Evolutionary conservation across 2,797 vertebrate species (phyloP).

Genomic region (Alouatta caraya): DNA sequence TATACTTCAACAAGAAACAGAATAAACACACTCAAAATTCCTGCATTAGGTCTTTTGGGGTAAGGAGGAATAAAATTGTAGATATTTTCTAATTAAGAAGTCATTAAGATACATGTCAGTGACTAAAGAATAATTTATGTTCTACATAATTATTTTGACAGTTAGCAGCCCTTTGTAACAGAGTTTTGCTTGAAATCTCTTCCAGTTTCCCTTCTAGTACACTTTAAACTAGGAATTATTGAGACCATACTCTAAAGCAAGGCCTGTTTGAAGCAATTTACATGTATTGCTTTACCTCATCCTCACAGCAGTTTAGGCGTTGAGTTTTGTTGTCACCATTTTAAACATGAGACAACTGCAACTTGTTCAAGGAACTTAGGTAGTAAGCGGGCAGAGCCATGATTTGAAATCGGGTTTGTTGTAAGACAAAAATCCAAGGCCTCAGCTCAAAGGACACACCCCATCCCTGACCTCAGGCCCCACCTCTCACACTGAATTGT

Average conservation of each 20-base stretch:
- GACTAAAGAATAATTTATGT: not conserved
- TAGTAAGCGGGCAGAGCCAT: not conserved
- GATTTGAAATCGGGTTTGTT: slow-evolving; percentile 28
- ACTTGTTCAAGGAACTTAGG: not conserved
- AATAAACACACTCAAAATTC: not conserved
- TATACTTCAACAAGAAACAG: not conserved
- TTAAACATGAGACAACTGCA: not conserved
- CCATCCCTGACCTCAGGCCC: not conserved
- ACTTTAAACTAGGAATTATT: not conserved
- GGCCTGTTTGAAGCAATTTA: not conserved
- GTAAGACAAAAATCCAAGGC: not conserved
- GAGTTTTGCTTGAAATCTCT: not conserved
- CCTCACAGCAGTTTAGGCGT: not conserved
- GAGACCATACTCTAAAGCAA: not conserved
- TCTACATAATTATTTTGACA: not conserved
- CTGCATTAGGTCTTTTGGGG: not conserved
- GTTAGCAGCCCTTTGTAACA: not conserved
- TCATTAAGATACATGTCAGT: not conserved
- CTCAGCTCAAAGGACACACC: not conserved
- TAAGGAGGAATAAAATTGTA: not conserved
- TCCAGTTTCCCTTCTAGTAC: not conserved
- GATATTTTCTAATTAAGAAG: not conserved
- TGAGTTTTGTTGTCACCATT: not conserved
- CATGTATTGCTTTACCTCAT: not conserved
- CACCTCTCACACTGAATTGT: not conserved